Conservation (phyloP, 2,888 invertebrate species). For the Prosapia bicincta region DNA sequence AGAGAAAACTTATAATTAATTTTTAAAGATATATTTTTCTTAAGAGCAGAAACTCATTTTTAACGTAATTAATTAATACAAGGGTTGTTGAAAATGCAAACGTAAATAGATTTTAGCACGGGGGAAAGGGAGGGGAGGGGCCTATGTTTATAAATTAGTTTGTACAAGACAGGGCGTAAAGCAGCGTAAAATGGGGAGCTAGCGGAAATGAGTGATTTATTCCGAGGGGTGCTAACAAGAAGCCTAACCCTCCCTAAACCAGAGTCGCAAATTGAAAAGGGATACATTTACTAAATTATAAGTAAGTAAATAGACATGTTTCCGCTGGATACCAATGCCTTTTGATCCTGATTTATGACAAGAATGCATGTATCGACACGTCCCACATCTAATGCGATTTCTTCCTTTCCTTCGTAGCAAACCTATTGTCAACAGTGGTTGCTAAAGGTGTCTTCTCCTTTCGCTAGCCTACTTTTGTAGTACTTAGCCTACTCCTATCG, state of each 20-base stretch:
- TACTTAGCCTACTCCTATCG: too few relatives aligned
- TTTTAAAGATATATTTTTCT: too few relatives aligned
- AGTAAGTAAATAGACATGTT: constrained; percentile 9
- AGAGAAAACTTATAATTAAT: too few relatives aligned
- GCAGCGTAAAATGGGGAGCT: constrained; percentile 6
- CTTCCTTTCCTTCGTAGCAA: not conserved
- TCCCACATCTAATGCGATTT: not conserved
- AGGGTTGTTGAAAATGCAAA: not conserved
- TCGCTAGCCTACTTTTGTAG: too few relatives aligned
- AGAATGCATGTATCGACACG: not conserved
- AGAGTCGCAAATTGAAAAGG: constrained; percentile 23
- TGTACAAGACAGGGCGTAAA: constrained; percentile 14
- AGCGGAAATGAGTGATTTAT: constrained; percentile 26
- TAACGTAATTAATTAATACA: not conserved
- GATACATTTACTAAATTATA: constrained; percentile 27
- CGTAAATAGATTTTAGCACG: not conserved
- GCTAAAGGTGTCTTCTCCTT: too few relatives aligned
- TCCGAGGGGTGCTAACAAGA: constrained; percentile 10
- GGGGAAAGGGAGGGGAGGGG: constrained; percentile 9
- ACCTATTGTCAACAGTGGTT: too few relatives aligned
- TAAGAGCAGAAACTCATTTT: not conserved
- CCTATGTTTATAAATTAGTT: constrained; percentile 19
- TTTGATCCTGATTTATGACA: not conserved
- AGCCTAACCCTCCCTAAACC: constrained; percentile 6
- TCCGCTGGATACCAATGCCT: not conserved